A percentile compares a stretch with the other conserved stretches of the same genome.
Evolutionary conservation across 2,888 invertebrate species (phyloP).

Genomic region (Stenoptilia bipunctidactyla): DNA sequence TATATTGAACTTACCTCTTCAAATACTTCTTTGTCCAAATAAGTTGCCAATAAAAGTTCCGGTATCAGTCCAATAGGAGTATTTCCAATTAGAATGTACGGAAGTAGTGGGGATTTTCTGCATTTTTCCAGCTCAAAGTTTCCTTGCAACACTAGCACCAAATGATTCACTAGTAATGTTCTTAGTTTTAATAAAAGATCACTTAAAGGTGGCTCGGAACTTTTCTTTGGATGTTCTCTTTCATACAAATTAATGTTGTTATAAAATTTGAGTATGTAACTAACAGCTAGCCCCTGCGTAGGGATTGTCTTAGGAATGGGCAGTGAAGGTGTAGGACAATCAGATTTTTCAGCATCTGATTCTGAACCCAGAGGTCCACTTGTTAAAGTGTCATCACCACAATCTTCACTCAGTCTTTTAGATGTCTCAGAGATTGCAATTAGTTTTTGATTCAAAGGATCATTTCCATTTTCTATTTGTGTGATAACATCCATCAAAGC

Average conservation of each 20-base stretch:
- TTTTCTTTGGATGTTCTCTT: constrained; percentile 80
- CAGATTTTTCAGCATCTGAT: constrained; percentile 41
- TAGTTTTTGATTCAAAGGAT: constrained; percentile 68
- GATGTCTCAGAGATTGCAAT: constrained; percentile 50
- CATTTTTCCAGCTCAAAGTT: constrained; percentile 62
- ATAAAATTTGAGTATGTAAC: constrained; percentile 69
- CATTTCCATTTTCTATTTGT: constrained; percentile 68
- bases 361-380: constrained; percentile 42
- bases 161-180: constrained; percentile 62
- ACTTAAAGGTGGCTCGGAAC: constrained; percentile 80
- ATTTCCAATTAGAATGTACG: constrained; percentile 77
- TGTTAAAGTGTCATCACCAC: constrained; percentile 44
- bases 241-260: constrained; percentile 80
- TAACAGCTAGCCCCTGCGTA: constrained; percentile 52
- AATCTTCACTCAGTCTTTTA: constrained; percentile 57
- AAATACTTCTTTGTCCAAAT: constrained; percentile 72
- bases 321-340: constrained; percentile 55
- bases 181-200: constrained; percentile 73
- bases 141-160: constrained; percentile 73
- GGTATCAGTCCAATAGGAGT: constrained; percentile 82
- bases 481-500: constrained; percentile 76
- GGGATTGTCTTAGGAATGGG: constrained; percentile 51
- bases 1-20: constrained; percentile 58
- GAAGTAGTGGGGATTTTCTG: constrained; percentile 74
- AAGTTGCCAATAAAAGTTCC: constrained; percentile 74